Conservation (phyloP, 2,888 invertebrate genomes). For the Phania funesta region DNA sequence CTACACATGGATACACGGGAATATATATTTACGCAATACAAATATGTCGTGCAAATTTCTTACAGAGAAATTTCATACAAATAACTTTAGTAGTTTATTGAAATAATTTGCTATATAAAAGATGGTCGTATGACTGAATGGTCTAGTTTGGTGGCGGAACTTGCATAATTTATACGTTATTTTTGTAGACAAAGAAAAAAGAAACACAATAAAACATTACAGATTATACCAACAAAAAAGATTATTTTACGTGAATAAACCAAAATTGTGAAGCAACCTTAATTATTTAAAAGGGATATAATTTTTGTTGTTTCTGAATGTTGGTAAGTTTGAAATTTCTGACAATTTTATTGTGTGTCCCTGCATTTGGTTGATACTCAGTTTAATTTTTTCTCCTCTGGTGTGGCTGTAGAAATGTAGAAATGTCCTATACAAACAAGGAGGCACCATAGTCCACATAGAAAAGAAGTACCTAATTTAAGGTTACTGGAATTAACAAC, state of each 20-base stretch:
- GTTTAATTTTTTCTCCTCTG: slow-evolving; percentile 18
- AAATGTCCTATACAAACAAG: too few relatives aligned
- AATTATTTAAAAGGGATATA: slow-evolving; percentile 36
- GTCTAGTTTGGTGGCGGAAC: slow-evolving; percentile 41
- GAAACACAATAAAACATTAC: slow-evolving; percentile 61
- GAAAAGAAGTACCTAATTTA: too few relatives aligned
- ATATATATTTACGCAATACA: neutral
- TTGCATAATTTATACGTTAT: slow-evolving; percentile 68
- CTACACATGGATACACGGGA: slow-evolving; percentile 57
- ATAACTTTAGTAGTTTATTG: slow-evolving; percentile 27
- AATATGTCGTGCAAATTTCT: neutral
- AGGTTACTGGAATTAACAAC: too few relatives aligned
- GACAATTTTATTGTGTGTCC: neutral
- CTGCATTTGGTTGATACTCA: neutral
- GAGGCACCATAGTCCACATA: too few relatives aligned
- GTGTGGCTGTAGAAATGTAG: slow-evolving; percentile 47
- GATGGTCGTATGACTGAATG: slow-evolving; percentile 48
- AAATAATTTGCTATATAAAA: slow-evolving; percentile 34
- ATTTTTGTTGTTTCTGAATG: neutral
- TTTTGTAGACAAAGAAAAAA: slow-evolving; percentile 65
- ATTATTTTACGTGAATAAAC: slow-evolving; percentile 57
- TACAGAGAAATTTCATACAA: slow-evolving; percentile 16
- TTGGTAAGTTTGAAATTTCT: neutral
- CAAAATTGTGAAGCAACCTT: slow-evolving; percentile 31
- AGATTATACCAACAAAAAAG: slow-evolving; percentile 58